phyloP scores from a whole-genome alignment of 2,888 invertebrate genomes.

The Uropetala carovei region DNA sequence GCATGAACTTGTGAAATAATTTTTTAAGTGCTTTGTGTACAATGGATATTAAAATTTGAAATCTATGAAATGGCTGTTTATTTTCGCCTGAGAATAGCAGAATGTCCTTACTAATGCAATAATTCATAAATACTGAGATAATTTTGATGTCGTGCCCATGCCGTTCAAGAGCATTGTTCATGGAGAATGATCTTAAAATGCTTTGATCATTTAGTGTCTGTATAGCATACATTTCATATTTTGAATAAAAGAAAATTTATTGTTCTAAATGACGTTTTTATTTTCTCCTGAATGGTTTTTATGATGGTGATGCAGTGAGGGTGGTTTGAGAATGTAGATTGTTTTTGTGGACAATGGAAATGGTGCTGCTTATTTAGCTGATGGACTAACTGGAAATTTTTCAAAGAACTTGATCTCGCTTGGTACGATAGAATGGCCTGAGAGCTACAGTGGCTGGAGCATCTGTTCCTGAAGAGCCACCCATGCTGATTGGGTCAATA shows the following conservation, averaged over 20 bases:
- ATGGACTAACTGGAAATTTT: too few species aligned
- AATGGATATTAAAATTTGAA: slow-evolving; percentile 63
- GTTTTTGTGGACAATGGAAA: too few species aligned
- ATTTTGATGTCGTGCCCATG: background rate
- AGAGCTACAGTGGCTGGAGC: too few species aligned
- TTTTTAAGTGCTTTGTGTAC: slow-evolving; percentile 64
- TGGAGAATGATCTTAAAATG: background rate
- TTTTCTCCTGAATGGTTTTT: too few species aligned
- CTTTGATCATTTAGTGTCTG: slow-evolving; percentile 32
- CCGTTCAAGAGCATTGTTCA: background rate
- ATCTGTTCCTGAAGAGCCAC: too few species aligned
- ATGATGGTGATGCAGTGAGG: too few species aligned
- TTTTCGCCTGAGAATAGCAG: slow-evolving; percentile 1
- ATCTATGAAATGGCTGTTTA: slow-evolving; percentile 33
- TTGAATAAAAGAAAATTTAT: slow-evolving; percentile 35
- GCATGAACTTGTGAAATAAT: slow-evolving; percentile 62
- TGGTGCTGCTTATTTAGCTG: too few species aligned
- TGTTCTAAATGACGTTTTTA: background rate
- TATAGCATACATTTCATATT: slow-evolving; percentile 25
- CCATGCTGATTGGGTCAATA: too few species aligned
- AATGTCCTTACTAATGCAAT: background rate
- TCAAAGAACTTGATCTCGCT: too few species aligned
- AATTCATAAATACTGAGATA: background rate
- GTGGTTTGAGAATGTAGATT: too few species aligned
- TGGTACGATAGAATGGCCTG: too few species aligned